Evolutionary conservation across 2,888 invertebrate species (phyloP).

Genomic region (Coenonympha glycerion): DNA sequence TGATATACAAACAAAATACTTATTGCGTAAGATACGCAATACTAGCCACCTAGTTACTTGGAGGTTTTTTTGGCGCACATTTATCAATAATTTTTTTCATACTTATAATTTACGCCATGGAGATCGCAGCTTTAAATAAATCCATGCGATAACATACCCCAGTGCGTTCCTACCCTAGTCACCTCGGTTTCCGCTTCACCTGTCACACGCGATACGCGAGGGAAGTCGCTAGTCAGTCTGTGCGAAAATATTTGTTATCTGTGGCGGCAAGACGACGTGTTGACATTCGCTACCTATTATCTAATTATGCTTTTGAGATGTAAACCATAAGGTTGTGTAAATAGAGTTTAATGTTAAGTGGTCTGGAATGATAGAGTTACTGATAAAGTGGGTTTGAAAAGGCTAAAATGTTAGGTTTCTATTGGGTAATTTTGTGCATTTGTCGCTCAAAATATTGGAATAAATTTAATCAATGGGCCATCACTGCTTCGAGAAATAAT

Average conservation of each 20-base stretch:
- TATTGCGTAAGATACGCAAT: too few species aligned
- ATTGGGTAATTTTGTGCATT: not conserved
- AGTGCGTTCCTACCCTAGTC: not conserved
- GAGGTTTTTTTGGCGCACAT: too few species aligned
- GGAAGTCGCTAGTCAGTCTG: constrained; percentile 7
- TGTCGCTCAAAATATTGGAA: not conserved
- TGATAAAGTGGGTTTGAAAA: not conserved
- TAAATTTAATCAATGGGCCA: too few species aligned
- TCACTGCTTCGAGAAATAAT: too few species aligned
- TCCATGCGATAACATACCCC: not conserved
- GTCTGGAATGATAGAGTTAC: not conserved
- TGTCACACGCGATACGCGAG: constrained; percentile 20
- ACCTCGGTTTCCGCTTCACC: constrained; percentile 16
- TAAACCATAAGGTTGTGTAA: not conserved
- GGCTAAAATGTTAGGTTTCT: constrained; percentile 1
- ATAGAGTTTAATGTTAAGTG: not conserved
- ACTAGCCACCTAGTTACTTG: too few species aligned
- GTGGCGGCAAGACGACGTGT: constrained; percentile 18
- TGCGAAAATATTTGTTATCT: constrained; percentile 24
- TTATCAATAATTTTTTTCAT: too few species aligned
- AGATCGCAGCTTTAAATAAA: not conserved
- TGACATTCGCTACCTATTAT: constrained; percentile 17
- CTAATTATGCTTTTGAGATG: not conserved
- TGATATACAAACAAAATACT: too few species aligned
- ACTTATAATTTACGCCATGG: too few species aligned